Evolutionary conservation across 2,888 invertebrate species (phyloP).

Genomic region (Boloria selene): DNA sequence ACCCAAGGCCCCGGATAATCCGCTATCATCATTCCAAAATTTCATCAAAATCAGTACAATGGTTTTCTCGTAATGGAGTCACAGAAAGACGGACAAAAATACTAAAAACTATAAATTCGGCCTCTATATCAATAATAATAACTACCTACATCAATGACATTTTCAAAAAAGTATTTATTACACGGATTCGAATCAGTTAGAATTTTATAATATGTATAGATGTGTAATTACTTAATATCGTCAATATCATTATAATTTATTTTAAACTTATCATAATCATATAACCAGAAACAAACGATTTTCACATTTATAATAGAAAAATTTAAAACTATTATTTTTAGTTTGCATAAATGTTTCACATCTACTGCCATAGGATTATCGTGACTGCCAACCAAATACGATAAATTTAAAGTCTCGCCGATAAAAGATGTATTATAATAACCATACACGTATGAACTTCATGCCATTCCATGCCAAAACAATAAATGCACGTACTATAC

Average conservation of each 20-base stretch:
- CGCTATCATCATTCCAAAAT: no score
- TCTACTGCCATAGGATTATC: constrained; percentile 32
- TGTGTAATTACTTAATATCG: neutral
- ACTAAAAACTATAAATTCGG: no score
- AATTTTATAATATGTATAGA: no score
- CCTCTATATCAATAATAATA: no score
- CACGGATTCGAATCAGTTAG: no score
- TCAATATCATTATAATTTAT: neutral
- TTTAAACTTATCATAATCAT: neutral
- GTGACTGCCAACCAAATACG: constrained; percentile 36
- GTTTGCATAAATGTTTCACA: constrained; percentile 21
- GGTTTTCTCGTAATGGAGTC: no score
- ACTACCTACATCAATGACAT: no score
- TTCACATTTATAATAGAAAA: constrained; percentile 7
- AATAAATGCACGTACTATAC: constrained; percentile 73
- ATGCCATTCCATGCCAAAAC: constrained; percentile 50
- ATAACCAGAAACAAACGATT: neutral
- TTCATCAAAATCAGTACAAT: no score
- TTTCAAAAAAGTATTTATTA: no score
- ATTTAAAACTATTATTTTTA: constrained; percentile 3
- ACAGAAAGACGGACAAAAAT: no score
- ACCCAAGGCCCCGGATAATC: no score
- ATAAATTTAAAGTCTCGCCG: constrained; percentile 35
- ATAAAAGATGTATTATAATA: constrained; percentile 37
- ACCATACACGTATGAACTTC: constrained; percentile 37